Evolutionary conservation across 1,140 invertebrate genomes (phyloP), one percentile per base, ranked within the genome.

Genomic region (Cylas formicarius): DNA sequence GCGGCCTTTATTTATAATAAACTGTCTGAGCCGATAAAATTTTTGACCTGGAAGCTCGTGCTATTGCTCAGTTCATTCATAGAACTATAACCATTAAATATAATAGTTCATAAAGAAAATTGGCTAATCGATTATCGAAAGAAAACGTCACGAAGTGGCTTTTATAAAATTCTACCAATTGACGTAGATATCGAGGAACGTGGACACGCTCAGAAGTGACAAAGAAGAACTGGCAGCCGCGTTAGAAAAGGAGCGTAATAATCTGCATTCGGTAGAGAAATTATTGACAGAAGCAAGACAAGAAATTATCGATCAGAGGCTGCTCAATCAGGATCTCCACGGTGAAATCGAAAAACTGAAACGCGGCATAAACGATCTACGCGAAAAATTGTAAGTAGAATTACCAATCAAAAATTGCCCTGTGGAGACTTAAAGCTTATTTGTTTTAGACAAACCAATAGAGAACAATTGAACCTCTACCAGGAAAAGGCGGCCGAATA

Each of bases 401-500:
- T 32, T 44, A 20, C 23, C 23, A 20, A 7, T 39, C 39, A 11
- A 24, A 36, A 8, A 43, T 32, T 16, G 11, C n/a, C 16, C 19
- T 21, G 2, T 35, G 13, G 4, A 6, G 24, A 29, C 18, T 10
- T 20, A 35, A 2, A 27, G 20, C 23, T 11, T 39, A 31, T 39
- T 41, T 41, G 19, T 70, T 66, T 1, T 44, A 75, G 74, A 54
- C 61, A 62, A 4, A 46, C 52, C 19, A 69, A 72, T 45, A 65
- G 67, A 3, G 51, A 67, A 14, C 72, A 76, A 41, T 52, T 75
- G n/a, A 67, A 69, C 16, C 60, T 66, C n/a, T 75, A 70, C 48
- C 73, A 74, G 48, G 67, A 64, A 42, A 70, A 76, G 53, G 65
- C 71, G n/a, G 62, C 68, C 10, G 72, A 74, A 19, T 74, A 73